Percentiles rank a stretch among this genome's conserved stretches.
Evolutionary conservation across 2,113 vertebrate genomes (phyloP).

Genomic region (Thamnophis sirtalis): DNA sequence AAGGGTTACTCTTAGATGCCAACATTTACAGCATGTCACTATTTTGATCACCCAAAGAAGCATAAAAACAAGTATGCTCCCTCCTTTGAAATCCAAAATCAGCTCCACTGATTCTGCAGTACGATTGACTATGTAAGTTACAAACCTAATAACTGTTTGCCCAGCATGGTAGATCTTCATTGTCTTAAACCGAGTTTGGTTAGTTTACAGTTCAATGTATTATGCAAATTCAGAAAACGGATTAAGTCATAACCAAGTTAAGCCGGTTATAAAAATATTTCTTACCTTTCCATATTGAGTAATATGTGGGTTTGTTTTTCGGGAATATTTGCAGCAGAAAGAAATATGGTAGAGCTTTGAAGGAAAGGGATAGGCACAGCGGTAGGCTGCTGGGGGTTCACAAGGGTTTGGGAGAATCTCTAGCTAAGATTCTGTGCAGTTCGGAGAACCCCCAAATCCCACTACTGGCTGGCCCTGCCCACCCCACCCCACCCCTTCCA

Average conservation of each 20-base stretch:
- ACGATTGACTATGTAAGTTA: not conserved
- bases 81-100: not conserved
- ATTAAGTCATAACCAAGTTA: not conserved
- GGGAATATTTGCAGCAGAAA: not conserved
- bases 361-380: not conserved
- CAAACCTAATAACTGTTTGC: not conserved
- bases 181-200: not conserved
- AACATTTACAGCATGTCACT: not conserved
- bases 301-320: not conserved
- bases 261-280: not conserved
- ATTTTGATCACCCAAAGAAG: not conserved
- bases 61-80: not conserved
- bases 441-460: too few species aligned
- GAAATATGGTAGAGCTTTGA: not conserved
- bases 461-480: too few species aligned
- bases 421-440: too few species aligned
- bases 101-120: not conserved
- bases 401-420: too few species aligned
- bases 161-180: not conserved
- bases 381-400: too few species aligned
- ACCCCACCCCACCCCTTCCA: too few species aligned
- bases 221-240: not conserved
- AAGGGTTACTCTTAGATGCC: not conserved
- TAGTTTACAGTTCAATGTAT: not conserved
- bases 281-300: not conserved